Evolutionary conservation across 2,888 invertebrate species (phyloP).

Genomic region (Calameuta pallipes): DNA sequence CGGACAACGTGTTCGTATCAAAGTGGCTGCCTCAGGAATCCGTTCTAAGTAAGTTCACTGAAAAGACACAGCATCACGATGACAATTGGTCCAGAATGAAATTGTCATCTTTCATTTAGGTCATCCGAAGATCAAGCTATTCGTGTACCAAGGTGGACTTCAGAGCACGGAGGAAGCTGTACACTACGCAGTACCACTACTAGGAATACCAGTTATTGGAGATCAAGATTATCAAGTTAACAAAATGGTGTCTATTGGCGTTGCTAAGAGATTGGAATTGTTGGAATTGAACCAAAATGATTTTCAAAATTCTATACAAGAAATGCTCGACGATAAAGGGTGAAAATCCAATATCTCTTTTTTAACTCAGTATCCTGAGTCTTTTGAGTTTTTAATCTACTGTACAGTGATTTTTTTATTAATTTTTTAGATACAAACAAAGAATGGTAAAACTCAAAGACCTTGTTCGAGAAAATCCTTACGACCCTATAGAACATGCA

Average conservation of each 20-base stretch:
- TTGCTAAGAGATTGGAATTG: constrained; percentile 27
- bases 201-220: constrained; percentile 40
- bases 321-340: constrained; percentile 35
- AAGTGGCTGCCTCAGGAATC: constrained; percentile 66
- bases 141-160: constrained; percentile 45
- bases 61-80: no score
- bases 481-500: constrained; percentile 31
- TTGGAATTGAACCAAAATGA: constrained; percentile 8
- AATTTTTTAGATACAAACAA: constrained; percentile 36
- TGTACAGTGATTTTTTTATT: no score
- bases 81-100: not conserved
- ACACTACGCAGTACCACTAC: constrained; percentile 37
- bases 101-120: constrained; percentile 25
- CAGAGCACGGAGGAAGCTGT: constrained; percentile 49
- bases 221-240: constrained; percentile 39
- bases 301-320: constrained; percentile 25
- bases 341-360: not conserved
- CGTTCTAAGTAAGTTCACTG: constrained; percentile 52
- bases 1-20: constrained; percentile 65
- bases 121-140: constrained; percentile 44
- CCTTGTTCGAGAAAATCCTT: constrained; percentile 27
- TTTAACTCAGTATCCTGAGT: no score
- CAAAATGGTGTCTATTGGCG: constrained; percentile 30
- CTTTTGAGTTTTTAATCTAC: no score
- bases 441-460: constrained; percentile 24